phyloP scores from a whole-genome alignment of 2,797 vertebrate species.

The Todus mexicanus region DNA sequence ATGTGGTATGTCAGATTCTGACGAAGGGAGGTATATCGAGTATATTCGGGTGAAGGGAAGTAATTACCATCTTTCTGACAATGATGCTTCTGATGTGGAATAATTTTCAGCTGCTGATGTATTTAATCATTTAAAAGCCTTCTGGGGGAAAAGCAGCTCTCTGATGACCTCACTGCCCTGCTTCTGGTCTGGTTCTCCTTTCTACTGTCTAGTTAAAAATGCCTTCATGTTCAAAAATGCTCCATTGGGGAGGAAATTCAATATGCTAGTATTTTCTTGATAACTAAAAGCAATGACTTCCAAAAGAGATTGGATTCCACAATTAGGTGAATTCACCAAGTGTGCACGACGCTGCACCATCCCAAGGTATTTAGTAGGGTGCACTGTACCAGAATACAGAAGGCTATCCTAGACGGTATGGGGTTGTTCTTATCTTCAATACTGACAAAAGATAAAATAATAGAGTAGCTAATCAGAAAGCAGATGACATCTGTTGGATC shows the following conservation, averaged over 20 bases:
- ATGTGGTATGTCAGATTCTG: conserved; percentile 89
- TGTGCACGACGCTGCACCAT: not conserved
- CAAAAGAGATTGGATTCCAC: conserved; percentile 12
- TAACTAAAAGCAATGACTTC: conserved; percentile 51
- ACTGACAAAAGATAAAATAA: not conserved
- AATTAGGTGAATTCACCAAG: not conserved
- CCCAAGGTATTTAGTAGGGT: conserved; percentile 19
- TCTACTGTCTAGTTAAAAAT: conserved; percentile 64
- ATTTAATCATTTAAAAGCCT: conserved; percentile 72
- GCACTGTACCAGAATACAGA: conserved; percentile 5
- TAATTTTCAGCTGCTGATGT: conserved; percentile 76
- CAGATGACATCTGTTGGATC: not conserved
- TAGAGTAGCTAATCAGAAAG: conserved; percentile 29
- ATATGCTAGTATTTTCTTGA: conserved; percentile 46
- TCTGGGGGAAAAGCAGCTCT: conserved; percentile 70
- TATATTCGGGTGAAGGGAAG: conserved; percentile 99
- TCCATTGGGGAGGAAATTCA: conserved; percentile 48
- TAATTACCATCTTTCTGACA: conserved; percentile 99
- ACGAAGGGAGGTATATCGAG: conserved; percentile 95
- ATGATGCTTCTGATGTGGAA: conserved; percentile 96
- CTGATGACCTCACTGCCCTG: conserved; percentile 76
- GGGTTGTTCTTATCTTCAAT: not conserved
- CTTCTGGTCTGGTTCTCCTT: conserved; percentile 77
- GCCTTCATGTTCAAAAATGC: conserved; percentile 66
- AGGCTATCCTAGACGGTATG: not conserved